Evolutionary conservation across 2,113 vertebrate species (phyloP), one percentile per base, ranked within the genome.

Genomic region (Sterrhoptilus dennistouni): DNA sequence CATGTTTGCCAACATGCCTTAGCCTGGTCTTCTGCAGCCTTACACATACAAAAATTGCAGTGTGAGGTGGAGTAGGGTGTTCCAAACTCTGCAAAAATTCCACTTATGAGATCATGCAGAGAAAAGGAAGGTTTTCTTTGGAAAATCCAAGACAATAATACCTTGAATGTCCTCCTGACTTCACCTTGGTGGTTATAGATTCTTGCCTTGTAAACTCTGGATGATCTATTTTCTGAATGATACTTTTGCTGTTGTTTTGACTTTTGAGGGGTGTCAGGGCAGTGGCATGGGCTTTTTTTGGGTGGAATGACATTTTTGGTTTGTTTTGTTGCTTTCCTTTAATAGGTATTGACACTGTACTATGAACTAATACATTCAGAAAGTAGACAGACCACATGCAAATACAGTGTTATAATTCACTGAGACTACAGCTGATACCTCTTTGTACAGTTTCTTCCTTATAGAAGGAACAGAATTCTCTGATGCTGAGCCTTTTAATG

Each of bases 281-380:
- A 13, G 11, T 24, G 13, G 3, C 3, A 1, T 57, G 7, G 24
- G 0, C 8, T 7, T 36, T 35, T 72, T 63, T 57, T 12, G 7
- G 4, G 11, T 71, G 31, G 6, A 5, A 11, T 52, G 13, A 29
- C 9, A 42, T 40, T 70, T 87, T 61, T 53, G 3, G 1, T 61
- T 77, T 44, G 4, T 44, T 80, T 92, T 61, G 3, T 71, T 75
- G 14, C 13, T 80, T 89, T 80, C 14, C 24, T 81, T 54, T 74
- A 28, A 50, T 29, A 53, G 14, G 2, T 45, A 25, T 28, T 14
- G 12, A 24, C 19, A 56, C 35, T 61, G 4, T 38, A 47, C 4
- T 42, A 16, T 64, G 40, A 28, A 74, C 16, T n/a, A 50, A 72
- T 31, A 33, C 5, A 27, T 35, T 72, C 33, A 74, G 54, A 77